Evolutionary conservation across 2,113 vertebrate species (phyloP), one percentile per base, ranked within the genome.

Genomic region (Pitta sordida): DNA sequence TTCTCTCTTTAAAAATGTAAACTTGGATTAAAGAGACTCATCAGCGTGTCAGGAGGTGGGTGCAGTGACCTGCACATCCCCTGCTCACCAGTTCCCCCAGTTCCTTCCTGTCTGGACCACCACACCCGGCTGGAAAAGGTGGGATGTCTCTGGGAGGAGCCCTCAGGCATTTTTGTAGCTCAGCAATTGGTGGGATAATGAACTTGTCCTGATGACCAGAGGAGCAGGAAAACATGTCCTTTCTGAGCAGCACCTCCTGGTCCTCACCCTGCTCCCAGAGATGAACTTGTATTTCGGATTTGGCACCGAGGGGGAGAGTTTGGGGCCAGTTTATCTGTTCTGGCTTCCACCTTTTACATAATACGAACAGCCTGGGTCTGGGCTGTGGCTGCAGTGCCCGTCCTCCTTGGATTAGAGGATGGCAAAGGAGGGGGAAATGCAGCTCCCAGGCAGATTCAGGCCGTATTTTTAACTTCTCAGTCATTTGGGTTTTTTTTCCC

Each of bases 11-110:
- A 67, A 94, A n/a, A 90, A 64, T 41, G 39, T 43, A 51, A 94
- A 63, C 70, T 65, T 3, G n/a, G 75, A 55, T 88, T 87, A 55
- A 58, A 10, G 43, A 52, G 71, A 10, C 59, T 85, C 51, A 43
- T 19, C 7, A 1, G 13, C 4, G 0, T 1, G 2, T 12, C 32
- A 41, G 46, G 70, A 89, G 65, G 53, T n/a, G 32, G 32, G 11
- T 19, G 16, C 21, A 27, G 13, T 2, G 3, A 74, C 7, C 43
- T 18, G 13, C n/a, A 55, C 36, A 16, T 17, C 48, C 17, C 4
- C 39, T 16, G 16, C 51, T 44, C 49, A 15, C 21, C 62, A 36
- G 11, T 63, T 58, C 6, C 2, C 49, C 30, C 77, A 79, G 24
- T 7, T 84, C 29, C 60, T 46, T 63, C 29, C 59, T 44, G 49